Percentiles rank a stretch among this genome's conserved stretches.
Conservation (phyloP, 2,113 vertebrate genomes). For the Trachemys scripta region DNA sequence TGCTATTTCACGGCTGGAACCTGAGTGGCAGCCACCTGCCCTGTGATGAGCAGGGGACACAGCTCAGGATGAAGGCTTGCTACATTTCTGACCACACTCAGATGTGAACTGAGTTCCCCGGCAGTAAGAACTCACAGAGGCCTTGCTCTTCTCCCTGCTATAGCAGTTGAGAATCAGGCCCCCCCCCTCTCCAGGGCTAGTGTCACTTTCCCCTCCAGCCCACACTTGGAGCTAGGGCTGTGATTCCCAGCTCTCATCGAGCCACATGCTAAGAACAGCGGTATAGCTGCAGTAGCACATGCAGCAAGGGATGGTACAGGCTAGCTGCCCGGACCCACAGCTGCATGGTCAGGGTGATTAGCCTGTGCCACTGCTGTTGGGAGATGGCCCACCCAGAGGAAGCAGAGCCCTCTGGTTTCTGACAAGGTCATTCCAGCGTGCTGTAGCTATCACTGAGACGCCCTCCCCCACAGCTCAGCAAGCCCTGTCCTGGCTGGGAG, state of each 20-base stretch:
- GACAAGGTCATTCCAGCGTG: neutral
- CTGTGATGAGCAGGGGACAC: accelerated
- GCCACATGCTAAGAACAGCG: neutral
- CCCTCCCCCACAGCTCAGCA: neutral
- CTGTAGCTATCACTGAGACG: neutral
- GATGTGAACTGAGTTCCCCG: neutral
- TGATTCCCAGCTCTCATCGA: neutral
- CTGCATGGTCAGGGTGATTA: neutral
- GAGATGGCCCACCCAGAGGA: neutral
- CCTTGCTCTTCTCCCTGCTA: neutral
- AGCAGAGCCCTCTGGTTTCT: neutral
- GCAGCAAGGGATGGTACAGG: neutral
- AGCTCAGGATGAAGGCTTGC: neutral
- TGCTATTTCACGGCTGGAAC: neutral
- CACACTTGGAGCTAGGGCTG: neutral
- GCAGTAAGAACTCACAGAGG: neutral
- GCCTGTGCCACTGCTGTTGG: neutral
- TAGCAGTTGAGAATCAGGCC: neutral
- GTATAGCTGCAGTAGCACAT: neutral
- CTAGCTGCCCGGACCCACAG: neutral
- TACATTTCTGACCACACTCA: neutral
- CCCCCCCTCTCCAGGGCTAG: neutral
- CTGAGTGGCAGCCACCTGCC: neutral
- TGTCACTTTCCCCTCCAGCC: neutral
- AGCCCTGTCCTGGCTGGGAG: conserved; percentile 35